Evolutionary conservation across 2,797 vertebrate species (phyloP), one percentile per base, ranked within the genome.

Genomic region (Synanceia verrucosa): DNA sequence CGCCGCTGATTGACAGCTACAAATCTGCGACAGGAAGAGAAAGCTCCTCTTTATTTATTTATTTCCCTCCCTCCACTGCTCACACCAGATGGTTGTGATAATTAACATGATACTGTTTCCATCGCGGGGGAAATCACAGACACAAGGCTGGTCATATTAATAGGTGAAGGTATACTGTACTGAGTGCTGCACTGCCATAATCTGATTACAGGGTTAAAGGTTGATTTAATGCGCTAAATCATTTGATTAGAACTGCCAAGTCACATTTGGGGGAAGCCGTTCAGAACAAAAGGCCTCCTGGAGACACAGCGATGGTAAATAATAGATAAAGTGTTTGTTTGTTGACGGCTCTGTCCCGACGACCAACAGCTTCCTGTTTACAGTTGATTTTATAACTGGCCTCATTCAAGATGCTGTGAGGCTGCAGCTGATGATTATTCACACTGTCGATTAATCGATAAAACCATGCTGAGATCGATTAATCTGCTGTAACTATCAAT

Each of bases 91-190:
- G 94, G 94, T 93, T 87, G 91, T 91, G 94, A 95, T 95, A 94
- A 95, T 95, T 94, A 95, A 94, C 94, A 94, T 94, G 92, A 94
- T 94, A 92, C 92, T 93, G 92, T 94, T 94, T 91, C 92, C 90
- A 93, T 94, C 93, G 76, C 93, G 82, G 55, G 94, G 94, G 94
- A 94, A 94, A 94, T 94, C 92, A 93, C 86, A 93, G 92, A 93
- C 93, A 93, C 90, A 90, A 89, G 92, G 91, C 92, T 94, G 86
- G 88, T 86, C 90, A 91, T 89, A 93, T 94, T 94, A 94, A 93
- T 93, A 94, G 91, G 93, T 94, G 85, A 93, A 92, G 89, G 91
- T 93, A 91, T 89, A 92, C 88, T 87, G 90, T 91, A 88, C n/a
- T n/a, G n/a, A n/a, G n/a, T 86, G 89, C 85, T 86, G 88, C 81